These are phyloP conservation scores for Rhinichthys klamathensis DNA, from an alignment of 2,113 vertebrate genomes.

Conservation along the genomic window DNA sequence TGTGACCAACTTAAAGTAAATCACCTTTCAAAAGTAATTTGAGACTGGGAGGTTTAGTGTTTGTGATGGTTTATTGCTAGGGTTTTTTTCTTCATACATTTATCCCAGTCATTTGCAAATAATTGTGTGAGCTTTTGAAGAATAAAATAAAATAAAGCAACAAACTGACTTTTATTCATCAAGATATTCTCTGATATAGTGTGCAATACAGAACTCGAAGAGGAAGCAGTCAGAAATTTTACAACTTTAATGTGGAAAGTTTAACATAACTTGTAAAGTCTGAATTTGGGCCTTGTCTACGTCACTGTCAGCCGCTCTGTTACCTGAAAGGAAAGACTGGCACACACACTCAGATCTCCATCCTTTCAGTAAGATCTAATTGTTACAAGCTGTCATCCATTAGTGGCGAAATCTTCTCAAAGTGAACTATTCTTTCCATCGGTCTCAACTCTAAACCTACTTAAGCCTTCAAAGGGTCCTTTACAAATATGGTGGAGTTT, in stretches of 20 bases:
- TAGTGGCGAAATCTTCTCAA: neutral
- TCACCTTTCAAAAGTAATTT: constrained; percentile 16
- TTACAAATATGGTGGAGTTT: constrained; percentile 15
- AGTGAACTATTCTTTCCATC: neutral
- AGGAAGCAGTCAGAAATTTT: neutral
- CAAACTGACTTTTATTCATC: neutral
- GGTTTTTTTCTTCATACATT: neutral
- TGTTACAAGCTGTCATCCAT: neutral
- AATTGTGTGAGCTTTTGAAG: neutral
- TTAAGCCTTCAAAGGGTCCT: neutral
- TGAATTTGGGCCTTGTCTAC: neutral
- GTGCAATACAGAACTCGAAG: neutral
- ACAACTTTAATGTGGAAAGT: neutral
- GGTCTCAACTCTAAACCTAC: neutral
- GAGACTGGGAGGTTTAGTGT: neutral
- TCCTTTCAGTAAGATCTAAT: neutral
- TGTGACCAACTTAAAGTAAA: neutral
- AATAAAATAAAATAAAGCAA: neutral
- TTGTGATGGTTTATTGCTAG: neutral
- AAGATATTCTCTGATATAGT: neutral
- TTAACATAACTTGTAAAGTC: neutral
- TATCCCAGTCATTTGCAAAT: neutral
- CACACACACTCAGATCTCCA: neutral
- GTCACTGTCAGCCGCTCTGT: neutral
- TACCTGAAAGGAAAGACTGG: neutral